These are phyloP conservation scores for Conus canariensis DNA, from an alignment of 2,888 invertebrate species.

Conservation along the genomic window DNA sequence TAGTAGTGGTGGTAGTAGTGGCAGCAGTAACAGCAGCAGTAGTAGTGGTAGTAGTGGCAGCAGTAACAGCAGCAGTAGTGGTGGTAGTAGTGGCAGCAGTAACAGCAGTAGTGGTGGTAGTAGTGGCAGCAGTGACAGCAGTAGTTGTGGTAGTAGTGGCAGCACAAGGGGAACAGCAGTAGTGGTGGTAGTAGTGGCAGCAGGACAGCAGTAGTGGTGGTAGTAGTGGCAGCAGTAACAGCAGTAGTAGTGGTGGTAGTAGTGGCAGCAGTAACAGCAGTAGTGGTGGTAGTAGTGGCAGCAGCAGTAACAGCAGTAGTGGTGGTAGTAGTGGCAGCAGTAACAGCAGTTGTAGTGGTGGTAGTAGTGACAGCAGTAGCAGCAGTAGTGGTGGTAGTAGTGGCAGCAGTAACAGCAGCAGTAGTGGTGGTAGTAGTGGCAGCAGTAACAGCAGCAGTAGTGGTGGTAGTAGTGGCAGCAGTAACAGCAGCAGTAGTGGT, in stretches of 20 bases:
- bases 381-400: not conserved
- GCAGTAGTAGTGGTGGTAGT: not conserved
- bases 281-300: not conserved
- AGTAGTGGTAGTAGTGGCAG: not conserved
- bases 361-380: not conserved
- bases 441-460: not conserved
- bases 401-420: not conserved
- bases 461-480: not conserved
- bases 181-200: not conserved
- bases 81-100: not conserved
- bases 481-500: not conserved
- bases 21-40: not conserved
- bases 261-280: not conserved
- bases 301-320: not conserved
- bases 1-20: not conserved
- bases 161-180: not conserved
- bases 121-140: not conserved
- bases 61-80: no score
- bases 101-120: not conserved
- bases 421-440: no score
- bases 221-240: not conserved
- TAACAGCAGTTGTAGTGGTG: not conserved
- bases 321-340: not conserved
- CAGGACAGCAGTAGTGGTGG: not conserved
- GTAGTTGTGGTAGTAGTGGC: not conserved